phyloP scores from a whole-genome alignment of 2,888 invertebrate genomes.

The Koerneria pararmatus region DNA sequence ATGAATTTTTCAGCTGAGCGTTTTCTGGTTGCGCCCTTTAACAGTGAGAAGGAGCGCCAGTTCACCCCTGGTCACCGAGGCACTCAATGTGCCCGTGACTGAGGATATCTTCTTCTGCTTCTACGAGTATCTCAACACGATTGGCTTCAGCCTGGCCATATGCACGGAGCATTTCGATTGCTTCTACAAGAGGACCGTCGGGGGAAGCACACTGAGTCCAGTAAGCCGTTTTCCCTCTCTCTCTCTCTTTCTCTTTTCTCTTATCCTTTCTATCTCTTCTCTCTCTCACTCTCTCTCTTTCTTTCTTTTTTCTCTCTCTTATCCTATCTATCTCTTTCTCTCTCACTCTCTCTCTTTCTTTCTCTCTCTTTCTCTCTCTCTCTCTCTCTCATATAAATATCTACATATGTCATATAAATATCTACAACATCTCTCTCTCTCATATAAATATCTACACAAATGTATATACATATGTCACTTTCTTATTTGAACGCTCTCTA shows the following conservation, averaged over 20 bases:
- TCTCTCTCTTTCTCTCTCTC: conserved; percentile 1
- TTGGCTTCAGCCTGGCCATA: conserved; percentile 36
- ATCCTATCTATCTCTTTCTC: too few relatives aligned
- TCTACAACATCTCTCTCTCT: too few relatives aligned
- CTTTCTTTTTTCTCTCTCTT: too few relatives aligned
- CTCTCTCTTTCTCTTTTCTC: background rate
- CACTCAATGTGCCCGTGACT: conserved; percentile 11
- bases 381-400: background rate
- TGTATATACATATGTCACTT: too few relatives aligned
- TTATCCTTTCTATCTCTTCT: background rate
- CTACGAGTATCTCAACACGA: conserved; percentile 45
- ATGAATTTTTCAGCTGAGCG: conserved; percentile 22
- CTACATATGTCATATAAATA: too few relatives aligned
- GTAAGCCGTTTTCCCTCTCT: background rate
- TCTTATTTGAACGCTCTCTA: too few relatives aligned
- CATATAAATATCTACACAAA: too few relatives aligned
- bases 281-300: too few relatives aligned
- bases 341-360: background rate
- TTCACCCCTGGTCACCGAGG: conserved; percentile 20
- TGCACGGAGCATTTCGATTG: conserved; percentile 48
- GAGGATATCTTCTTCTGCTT: conserved; percentile 47
- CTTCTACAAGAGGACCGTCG: conserved; percentile 40
- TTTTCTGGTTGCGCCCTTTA: conserved; percentile 23
- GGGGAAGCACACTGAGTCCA: conserved; percentile 23
- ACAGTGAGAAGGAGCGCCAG: conserved; percentile 15